Conservation (phyloP, 1,140 invertebrate genomes). For the Bombus sylvicola region DNA sequence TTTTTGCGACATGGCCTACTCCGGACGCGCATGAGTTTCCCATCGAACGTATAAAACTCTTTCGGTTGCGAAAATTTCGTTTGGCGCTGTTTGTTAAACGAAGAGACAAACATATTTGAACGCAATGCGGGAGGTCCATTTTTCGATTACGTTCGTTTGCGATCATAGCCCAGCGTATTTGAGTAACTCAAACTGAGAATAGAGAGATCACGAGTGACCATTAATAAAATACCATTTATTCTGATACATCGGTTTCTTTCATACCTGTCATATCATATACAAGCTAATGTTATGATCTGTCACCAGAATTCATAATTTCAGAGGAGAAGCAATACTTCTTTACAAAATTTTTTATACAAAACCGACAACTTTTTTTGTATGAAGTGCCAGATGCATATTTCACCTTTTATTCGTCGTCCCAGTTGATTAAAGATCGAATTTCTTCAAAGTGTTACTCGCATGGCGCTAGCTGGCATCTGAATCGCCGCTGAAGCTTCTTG, state of each 20-base stretch:
- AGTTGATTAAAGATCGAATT: neutral
- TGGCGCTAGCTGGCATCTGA: slow-evolving; percentile 81
- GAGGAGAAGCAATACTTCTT: neutral
- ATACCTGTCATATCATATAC: slow-evolving; percentile 41
- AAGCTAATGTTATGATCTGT: neutral
- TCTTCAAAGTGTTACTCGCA: slow-evolving; percentile 64
- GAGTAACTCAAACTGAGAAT: slow-evolving; percentile 26
- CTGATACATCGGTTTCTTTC: slow-evolving; percentile 72
- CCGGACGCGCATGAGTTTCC: neutral
- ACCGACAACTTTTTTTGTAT: neutral
- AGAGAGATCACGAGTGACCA: slow-evolving; percentile 63
- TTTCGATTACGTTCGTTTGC: slow-evolving; percentile 10
- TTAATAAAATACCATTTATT: slow-evolving; percentile 75
- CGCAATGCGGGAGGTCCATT: neutral
- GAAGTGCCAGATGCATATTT: fast-evolving
- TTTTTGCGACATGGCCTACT: neutral
- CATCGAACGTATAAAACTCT: neutral
- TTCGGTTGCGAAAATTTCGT: neutral
- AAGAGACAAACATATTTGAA: neutral
- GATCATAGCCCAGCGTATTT: slow-evolving; percentile 23
- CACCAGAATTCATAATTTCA: neutral
- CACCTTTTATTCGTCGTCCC: neutral
- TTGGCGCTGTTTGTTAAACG: neutral
- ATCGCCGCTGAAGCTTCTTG: slow-evolving; percentile 82
- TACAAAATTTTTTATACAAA: no score